These are phyloP conservation scores for Carollia perspicillata DNA, from an alignment of 2,113 vertebrate species.

Conservation along the genomic window DNA sequence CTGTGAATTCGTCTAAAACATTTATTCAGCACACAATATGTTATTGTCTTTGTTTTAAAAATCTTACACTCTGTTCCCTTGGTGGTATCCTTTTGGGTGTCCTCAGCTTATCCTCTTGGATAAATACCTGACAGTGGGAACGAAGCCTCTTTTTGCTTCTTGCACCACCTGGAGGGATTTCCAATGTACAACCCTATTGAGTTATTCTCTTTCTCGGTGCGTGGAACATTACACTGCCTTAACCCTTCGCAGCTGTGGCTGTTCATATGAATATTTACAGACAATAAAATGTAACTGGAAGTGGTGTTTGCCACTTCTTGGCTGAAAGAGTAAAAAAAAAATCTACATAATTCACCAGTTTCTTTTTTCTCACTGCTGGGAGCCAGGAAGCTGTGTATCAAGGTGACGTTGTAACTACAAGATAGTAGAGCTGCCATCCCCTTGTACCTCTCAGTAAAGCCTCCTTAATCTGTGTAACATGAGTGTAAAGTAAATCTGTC, in stretches of 20 bases:
- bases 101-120: background rate
- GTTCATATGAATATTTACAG: background rate
- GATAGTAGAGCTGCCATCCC: rapidly evolving
- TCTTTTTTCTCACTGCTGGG: background rate
- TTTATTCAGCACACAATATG: background rate
- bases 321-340: background rate
- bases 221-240: background rate
- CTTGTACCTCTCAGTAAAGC: background rate
- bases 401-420: background rate
- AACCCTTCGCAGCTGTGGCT: background rate
- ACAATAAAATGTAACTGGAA: background rate
- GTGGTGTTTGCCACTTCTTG: background rate
- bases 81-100: background rate
- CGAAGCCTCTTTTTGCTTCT: background rate
- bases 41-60: background rate
- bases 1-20: background rate
- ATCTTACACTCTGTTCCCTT: background rate
- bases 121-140: background rate
- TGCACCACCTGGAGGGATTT: background rate
- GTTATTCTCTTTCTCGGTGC: background rate
- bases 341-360: background rate
- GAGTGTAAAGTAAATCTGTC: background rate
- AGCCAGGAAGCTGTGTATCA: background rate
- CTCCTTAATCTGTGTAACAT: background rate
- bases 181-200: background rate